Conservation (phyloP, 2,888 invertebrate species). For the Amphipoea oculea region DNA sequence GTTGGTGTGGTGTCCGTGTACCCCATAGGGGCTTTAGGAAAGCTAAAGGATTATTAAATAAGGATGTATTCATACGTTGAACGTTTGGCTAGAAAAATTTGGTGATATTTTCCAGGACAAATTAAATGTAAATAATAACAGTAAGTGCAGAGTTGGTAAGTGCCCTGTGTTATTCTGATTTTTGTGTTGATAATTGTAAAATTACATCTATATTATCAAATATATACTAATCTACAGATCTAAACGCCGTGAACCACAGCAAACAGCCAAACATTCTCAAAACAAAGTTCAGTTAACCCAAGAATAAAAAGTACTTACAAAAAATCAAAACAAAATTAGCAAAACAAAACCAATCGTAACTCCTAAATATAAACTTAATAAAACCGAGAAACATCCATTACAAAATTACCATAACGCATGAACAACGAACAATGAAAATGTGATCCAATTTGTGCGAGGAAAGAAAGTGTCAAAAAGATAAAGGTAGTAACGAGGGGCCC, state of each 20-base stretch:
- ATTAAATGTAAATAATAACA: no score
- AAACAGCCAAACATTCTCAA: background rate
- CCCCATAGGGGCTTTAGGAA: background rate
- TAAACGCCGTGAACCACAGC: background rate
- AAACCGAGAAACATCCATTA: constrained; percentile 76
- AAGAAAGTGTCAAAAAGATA: constrained; percentile 86
- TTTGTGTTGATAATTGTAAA: background rate
- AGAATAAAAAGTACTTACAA: constrained; percentile 27
- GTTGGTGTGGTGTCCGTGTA: background rate
- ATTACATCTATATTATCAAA: background rate
- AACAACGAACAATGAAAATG: constrained; percentile 80
- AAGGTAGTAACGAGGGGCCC: constrained; percentile 85
- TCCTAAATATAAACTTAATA: constrained; percentile 64
- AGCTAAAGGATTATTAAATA: background rate
- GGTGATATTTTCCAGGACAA: background rate
- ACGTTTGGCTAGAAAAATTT: background rate
- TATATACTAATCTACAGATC: background rate
- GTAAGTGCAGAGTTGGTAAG: background rate
- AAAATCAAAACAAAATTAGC: constrained; percentile 53
- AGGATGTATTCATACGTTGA: background rate
- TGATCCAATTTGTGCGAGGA: constrained; percentile 85
- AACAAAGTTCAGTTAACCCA: constrained; percentile 6
- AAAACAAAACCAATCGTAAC: constrained; percentile 60
- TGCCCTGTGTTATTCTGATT: background rate
- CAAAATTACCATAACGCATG: constrained; percentile 80